Conservation (phyloP, 2,888 invertebrate species). For the Tetheella fluctuosa region DNA sequence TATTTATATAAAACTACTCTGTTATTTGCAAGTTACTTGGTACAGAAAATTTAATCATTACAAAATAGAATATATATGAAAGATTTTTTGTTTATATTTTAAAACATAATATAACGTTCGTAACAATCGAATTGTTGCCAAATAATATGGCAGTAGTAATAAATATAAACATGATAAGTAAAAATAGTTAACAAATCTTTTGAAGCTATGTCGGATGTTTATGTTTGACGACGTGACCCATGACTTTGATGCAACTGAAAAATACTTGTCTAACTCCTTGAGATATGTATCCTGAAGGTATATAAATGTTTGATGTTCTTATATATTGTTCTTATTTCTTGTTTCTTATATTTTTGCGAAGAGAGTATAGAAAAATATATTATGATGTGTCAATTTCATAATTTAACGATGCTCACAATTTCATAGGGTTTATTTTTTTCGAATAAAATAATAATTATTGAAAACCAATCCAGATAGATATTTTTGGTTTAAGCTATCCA, state of each 20-base stretch:
- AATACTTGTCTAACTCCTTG: neutral
- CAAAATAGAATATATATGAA: neutral
- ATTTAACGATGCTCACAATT: too few species aligned
- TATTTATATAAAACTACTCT: slow-evolving; percentile 21
- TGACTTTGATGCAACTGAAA: neutral
- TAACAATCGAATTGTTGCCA: neutral
- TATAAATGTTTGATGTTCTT: neutral
- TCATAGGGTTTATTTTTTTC: too few species aligned
- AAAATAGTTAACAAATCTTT: slow-evolving; percentile 2
- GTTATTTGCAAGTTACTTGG: neutral
- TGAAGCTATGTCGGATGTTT: neutral
- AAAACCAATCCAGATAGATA: too few species aligned
- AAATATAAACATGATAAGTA: neutral
- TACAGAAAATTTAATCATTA: too few species aligned
- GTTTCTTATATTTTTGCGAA: too few species aligned
- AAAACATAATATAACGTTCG: neutral
- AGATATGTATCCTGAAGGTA: neutral
- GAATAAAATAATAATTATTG: too few species aligned
- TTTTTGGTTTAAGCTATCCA: too few species aligned
- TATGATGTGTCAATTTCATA: neutral
- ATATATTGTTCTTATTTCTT: too few species aligned
- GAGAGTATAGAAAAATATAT: neutral
- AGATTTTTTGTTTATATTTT: neutral
- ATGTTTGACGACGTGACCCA: neutral
- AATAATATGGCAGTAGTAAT: neutral